Evolutionary conservation across 1,140 invertebrate genomes (phyloP), one percentile per base, ranked within the genome.

Genomic region (Plodia interpunctella): DNA sequence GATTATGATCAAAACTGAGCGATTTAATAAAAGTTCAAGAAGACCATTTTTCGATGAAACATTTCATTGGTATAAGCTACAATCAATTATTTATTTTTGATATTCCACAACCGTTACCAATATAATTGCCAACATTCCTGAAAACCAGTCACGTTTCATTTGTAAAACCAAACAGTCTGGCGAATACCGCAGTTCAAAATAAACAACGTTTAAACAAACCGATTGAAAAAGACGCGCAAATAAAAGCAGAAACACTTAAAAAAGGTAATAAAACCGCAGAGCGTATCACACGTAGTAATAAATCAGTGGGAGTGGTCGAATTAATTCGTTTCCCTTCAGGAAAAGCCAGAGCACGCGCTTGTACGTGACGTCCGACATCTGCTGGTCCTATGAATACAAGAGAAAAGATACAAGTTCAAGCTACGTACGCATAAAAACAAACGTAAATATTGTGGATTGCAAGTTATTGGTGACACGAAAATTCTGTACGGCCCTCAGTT

Each of bases 301-400:
- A 78, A 78, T 78, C 76, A 68, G 65, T 66, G 62, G 57, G 55
- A 44, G 59, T 57, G 69, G 49, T 63, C 57, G 64, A 70, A 72
- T 72, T 72, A 76, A 78, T 78, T 73, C 72, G 73, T 78, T 74
- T 70, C 65, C 63, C 66, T 61, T 25, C 54, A 56, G 55, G 20
- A 59, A 58, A 59, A 57, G 25, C 55, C 55, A 55, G 63, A 50
- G 63, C 66, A 63, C 58, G 70, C 57, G 55, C 57, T 44, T n/a
- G 60, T 66, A 70, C 68, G 68, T 70, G 68, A 66, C 65, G 51
- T 53, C 51, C 19, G 51, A 53, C 51, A 51, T 13, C 38, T 44
- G 38, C 13, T 44, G 2, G 21, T 25, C 38, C 38, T 15, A 44
- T 44, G 38, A 44, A 44, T 44, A 44, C 38, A 44, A 44, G 13